These are phyloP conservation scores for Papilio polyxenes DNA, from an alignment of 1,140 invertebrate genomes.

Conservation along the genomic window DNA sequence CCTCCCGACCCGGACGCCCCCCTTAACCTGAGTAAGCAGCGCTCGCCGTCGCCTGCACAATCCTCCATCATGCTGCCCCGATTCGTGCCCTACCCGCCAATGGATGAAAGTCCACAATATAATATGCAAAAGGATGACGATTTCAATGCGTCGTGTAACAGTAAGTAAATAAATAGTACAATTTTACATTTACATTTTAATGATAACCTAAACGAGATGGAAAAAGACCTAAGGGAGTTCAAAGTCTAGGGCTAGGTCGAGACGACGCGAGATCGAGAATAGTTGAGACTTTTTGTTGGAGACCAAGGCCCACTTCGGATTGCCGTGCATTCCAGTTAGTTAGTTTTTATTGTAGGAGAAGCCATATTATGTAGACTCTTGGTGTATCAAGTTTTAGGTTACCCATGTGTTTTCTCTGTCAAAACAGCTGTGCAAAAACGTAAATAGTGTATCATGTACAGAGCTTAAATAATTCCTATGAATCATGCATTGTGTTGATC, in stretches of 20 bases:
- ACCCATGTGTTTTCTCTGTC: too few species aligned
- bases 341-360: too few species aligned
- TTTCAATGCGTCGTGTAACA: constrained; percentile 83
- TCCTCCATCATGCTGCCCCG: constrained; percentile 77
- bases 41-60: constrained; percentile 81
- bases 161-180: constrained; percentile 72
- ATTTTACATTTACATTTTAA: background rate
- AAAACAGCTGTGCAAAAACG: constrained; percentile 27
- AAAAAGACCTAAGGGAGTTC: too few species aligned
- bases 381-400: too few species aligned
- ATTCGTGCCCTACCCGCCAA: constrained; percentile 73
- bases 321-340: too few species aligned
- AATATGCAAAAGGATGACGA: constrained; percentile 83
- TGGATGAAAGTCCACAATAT: constrained; percentile 68
- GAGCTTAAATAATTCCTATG: background rate
- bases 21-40: constrained; percentile 93
- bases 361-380: too few species aligned
- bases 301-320: too few species aligned
- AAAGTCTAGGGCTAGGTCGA: too few species aligned
- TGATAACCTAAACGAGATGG: too few species aligned
- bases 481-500: background rate
- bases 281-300: too few species aligned
- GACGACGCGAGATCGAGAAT: too few species aligned
- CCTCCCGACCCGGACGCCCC: constrained; percentile 88
- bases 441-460: background rate